Conservation (phyloP, 2,888 invertebrate genomes). For the Encarsia formosa region DNA sequence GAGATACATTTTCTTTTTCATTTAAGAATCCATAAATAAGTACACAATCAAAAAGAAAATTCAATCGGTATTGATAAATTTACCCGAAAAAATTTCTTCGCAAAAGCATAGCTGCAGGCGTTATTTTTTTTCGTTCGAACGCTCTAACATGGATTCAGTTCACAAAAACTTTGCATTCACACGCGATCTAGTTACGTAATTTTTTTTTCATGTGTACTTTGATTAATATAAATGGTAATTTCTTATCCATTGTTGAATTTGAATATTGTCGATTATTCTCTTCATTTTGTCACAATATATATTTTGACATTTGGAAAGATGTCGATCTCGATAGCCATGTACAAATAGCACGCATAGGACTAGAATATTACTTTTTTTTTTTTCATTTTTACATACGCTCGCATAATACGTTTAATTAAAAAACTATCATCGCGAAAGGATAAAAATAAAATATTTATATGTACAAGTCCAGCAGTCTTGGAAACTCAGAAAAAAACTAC, state of each 20-base stretch:
- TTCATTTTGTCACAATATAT: neutral
- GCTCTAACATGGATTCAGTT: too few species aligned
- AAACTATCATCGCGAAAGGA: conserved; percentile 21
- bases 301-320: conserved; percentile 5
- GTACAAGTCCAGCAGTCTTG: conserved; percentile 36
- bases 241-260: neutral
- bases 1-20: neutral
- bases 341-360: conserved; percentile 35
- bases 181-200: too few species aligned
- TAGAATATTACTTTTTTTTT: conserved; percentile 31
- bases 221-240: too few species aligned
- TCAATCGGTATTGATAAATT: too few species aligned
- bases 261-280: conserved; percentile 4
- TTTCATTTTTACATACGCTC: conserved; percentile 24
- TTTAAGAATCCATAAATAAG: too few species aligned
- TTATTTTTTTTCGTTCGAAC: too few species aligned
- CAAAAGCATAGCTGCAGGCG: too few species aligned
- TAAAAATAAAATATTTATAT: conserved; percentile 32
- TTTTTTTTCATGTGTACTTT: too few species aligned
- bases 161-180: too few species aligned
- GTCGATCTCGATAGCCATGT: neutral
- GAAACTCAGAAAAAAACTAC: conserved; percentile 27
- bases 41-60: too few species aligned
- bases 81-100: too few species aligned
- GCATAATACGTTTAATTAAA: conserved; percentile 31